Percentiles rank a stretch among this genome's conserved stretches.
These are phyloP conservation scores for Neoscelio sp. DNA, from an alignment of 2,888 invertebrate genomes.

Conservation along the genomic window DNA sequence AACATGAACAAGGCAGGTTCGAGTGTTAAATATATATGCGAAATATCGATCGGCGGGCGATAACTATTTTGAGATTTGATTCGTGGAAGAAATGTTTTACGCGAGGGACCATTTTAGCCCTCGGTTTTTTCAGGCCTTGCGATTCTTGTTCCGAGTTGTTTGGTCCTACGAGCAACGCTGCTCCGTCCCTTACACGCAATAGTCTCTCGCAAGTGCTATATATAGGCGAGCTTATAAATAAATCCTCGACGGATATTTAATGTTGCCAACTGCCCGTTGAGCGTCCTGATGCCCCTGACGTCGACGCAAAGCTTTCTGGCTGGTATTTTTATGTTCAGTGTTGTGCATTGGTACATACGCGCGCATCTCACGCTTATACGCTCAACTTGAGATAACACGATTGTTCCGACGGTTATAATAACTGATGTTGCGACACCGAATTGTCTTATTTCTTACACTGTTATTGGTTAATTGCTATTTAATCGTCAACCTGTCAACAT, in stretches of 20 bases:
- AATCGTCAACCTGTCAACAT: conserved; percentile 24
- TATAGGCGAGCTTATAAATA: conserved; percentile 77
- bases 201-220: conserved; percentile 69
- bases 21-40: too few relatives aligned
- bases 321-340: conserved; percentile 60
- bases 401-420: conserved; percentile 20
- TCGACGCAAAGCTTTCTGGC: conserved; percentile 54
- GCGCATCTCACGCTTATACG: not conserved
- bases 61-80: too few relatives aligned
- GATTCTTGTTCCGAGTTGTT: conserved; percentile 34
- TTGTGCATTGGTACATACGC: conserved; percentile 39
- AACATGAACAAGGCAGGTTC: too few relatives aligned
- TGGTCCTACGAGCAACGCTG: too few relatives aligned
- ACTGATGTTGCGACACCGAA: conserved; percentile 10
- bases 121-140: conserved; percentile 12
- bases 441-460: conserved; percentile 36
- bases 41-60: too few relatives aligned
- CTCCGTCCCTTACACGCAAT: conserved; percentile 68
- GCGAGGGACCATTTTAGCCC: conserved; percentile 5
- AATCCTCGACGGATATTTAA: conserved; percentile 77
- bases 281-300: conserved; percentile 60
- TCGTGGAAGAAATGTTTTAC: too few relatives aligned
- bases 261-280: conserved; percentile 74
- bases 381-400: not conserved
- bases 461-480: conserved; percentile 51